Evolutionary conservation across 2,797 vertebrate genomes (phyloP).

Genomic region (Oceanodroma leucorhoa): DNA sequence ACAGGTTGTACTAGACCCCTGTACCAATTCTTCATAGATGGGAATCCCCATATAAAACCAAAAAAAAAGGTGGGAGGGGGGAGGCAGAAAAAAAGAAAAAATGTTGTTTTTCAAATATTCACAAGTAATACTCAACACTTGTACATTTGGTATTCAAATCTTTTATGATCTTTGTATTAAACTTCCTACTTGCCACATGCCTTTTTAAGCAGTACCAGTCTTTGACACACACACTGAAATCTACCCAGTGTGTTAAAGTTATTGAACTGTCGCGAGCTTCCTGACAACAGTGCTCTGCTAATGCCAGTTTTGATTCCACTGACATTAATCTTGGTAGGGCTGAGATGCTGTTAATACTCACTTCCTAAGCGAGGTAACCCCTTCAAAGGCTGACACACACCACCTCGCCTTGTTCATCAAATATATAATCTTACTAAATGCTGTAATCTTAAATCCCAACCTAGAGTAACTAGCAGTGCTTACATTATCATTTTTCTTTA

Average conservation of each 20-base stretch:
- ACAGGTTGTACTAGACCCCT: not conserved
- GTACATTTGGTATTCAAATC: constrained; percentile 38
- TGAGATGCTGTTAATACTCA: constrained; percentile 70
- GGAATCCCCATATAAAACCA: not conserved
- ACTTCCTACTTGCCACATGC: constrained; percentile 51
- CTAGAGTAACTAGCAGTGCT: constrained; percentile 47
- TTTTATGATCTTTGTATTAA: constrained; percentile 27
- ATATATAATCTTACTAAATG: constrained; percentile 67
- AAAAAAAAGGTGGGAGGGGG: rapidly evolving
- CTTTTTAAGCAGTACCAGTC: constrained; percentile 33
- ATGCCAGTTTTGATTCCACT: constrained; percentile 45
- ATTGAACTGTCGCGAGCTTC: constrained; percentile 29
- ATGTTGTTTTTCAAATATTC: not conserved
- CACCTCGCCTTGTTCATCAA: constrained; percentile 67
- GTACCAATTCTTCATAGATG: not conserved
- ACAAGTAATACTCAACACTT: not conserved
- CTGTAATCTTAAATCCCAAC: constrained; percentile 64
- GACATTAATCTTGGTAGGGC: constrained; percentile 61
- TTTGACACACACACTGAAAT: constrained; percentile 34
- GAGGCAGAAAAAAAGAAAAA: rapidly evolving
- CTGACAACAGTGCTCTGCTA: constrained; percentile 35
- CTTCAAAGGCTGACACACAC: constrained; percentile 57
- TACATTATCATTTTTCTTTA: constrained; percentile 72
- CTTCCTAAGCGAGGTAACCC: constrained; percentile 63
- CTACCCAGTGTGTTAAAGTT: constrained; percentile 35